A percentile compares a stretch with the other conserved stretches of the same genome.
These are phyloP conservation scores for Myopa tessellatipennis DNA, from an alignment of 2,888 invertebrate species.

Conservation along the genomic window DNA sequence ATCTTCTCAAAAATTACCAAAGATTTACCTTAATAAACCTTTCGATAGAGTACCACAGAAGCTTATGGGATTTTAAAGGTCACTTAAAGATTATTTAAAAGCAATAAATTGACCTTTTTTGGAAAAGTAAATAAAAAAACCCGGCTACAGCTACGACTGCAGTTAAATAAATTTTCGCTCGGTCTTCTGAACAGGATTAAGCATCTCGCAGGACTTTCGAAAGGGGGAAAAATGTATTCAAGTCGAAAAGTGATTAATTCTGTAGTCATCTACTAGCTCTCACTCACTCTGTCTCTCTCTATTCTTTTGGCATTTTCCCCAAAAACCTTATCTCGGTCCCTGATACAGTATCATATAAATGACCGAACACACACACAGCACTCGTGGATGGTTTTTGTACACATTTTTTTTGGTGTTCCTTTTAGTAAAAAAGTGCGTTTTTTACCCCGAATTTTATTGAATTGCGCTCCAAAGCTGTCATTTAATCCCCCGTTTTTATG, in stretches of 20 bases:
- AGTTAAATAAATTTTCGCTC: slow-evolving; percentile 60
- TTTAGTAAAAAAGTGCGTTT: slow-evolving; percentile 19
- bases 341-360: neutral
- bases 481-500: slow-evolving; percentile 37
- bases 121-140: no score
- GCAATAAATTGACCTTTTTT: neutral
- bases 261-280: slow-evolving; percentile 31
- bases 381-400: neutral
- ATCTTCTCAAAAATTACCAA: no score
- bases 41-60: neutral
- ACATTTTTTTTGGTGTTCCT: neutral
- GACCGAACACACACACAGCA: slow-evolving; percentile 7
- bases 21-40: no score
- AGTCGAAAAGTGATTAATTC: slow-evolving; percentile 64
- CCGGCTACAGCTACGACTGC: neutral
- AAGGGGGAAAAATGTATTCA: slow-evolving; percentile 44
- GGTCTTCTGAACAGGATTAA: slow-evolving; percentile 57
- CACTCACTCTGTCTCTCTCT: slow-evolving; percentile 22
- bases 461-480: slow-evolving; percentile 39
- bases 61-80: neutral
- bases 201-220: slow-evolving; percentile 50
- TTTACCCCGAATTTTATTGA: slow-evolving; percentile 43
- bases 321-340: slow-evolving; percentile 21
- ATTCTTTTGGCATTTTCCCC: slow-evolving; percentile 22
- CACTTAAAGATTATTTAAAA: neutral